Evolutionary conservation across 2,888 invertebrate species (phyloP).

Genomic region (Orthosia incerta): DNA sequence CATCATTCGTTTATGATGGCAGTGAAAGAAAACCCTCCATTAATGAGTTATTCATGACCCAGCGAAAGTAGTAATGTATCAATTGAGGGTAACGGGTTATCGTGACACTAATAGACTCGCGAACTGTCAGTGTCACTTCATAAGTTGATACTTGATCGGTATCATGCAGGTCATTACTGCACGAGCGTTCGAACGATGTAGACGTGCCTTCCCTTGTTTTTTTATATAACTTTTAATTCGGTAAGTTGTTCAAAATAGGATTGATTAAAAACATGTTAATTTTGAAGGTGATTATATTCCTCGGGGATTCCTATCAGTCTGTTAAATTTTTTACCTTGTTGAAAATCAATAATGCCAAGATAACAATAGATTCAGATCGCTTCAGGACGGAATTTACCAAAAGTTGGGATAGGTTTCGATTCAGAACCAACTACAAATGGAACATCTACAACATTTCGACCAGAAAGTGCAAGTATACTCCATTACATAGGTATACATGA

Average conservation of each 20-base stretch:
- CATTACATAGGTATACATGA: slow-evolving; percentile 15
- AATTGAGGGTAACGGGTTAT: slow-evolving; percentile 59
- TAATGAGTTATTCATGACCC: slow-evolving; percentile 52
- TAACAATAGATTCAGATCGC: too few relatives aligned
- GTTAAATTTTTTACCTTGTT: too few relatives aligned
- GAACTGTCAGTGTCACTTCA: slow-evolving; percentile 50
- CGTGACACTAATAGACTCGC: slow-evolving; percentile 28
- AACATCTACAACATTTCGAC: neutral
- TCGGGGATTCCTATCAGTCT: too few relatives aligned
- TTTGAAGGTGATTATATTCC: neutral
- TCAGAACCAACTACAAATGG: neutral
- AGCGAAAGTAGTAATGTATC: slow-evolving; percentile 50
- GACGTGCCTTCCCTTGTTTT: slow-evolving; percentile 1
- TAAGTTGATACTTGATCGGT: slow-evolving; percentile 38
- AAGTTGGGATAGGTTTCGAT: neutral
- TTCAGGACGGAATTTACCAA: neutral
- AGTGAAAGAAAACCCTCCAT: slow-evolving; percentile 30
- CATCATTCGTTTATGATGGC: slow-evolving; percentile 21
- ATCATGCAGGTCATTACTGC: slow-evolving; percentile 32
- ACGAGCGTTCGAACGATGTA: neutral
- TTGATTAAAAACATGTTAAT: neutral
- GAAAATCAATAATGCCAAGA: too few relatives aligned
- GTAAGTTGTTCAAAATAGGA: neutral
- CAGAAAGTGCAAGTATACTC: slow-evolving; percentile 13
- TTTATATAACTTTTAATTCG: too few relatives aligned